Evolutionary conservation across 2,888 invertebrate genomes (phyloP), one percentile per base, ranked within the genome.

Genomic region (Nemurella pictetii): DNA sequence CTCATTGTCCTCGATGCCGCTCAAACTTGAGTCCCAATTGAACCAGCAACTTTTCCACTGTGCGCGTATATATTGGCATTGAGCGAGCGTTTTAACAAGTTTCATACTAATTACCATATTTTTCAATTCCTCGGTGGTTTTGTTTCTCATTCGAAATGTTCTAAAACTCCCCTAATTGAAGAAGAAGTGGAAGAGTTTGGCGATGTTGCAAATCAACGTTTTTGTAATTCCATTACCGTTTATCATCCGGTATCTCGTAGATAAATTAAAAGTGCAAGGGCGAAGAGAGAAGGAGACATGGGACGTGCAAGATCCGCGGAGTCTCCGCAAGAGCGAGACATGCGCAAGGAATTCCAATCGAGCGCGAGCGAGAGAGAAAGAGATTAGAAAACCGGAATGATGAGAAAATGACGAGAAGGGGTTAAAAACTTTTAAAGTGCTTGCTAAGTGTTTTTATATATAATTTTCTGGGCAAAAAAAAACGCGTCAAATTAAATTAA

Each of bases 191-290:
- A 75, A 75, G 75, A 75, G 75, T 75, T 75, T 75, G 26, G 75
- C 75, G 28, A 26, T 75, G 78, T 28, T 78, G 78, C 78, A 78
- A 72, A 84, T 77, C 32, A 32, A 80, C 81, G 84, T 75, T n/a
- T 26, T 12, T 55, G 83, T 86, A 86, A 86, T 86, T 81, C 86
- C 85, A 86, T 86, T 86, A 85, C 84, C 84, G 82, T 84, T 80
- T 84, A 85, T 85, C 86, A 86, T 83, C 82, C 80, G 82, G 81
- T 85, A 85, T 85, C 83, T 85, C 86, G 85, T 86, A 84, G 84
- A 83, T 84, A 86, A 85, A 86, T 86, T 86, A 86, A 85, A 84
- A 83, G 80, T 80, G 80, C 83, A 84, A 74, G 28, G 27, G 73
- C 30, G 77, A 73, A 74, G 32, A 25, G 84, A 83, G 80, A n/a